Percentiles rank a stretch among this genome's conserved stretches.
These are phyloP conservation scores for Candoia aspera DNA, from an alignment of 2,113 vertebrate species.

Conservation along the genomic window DNA sequence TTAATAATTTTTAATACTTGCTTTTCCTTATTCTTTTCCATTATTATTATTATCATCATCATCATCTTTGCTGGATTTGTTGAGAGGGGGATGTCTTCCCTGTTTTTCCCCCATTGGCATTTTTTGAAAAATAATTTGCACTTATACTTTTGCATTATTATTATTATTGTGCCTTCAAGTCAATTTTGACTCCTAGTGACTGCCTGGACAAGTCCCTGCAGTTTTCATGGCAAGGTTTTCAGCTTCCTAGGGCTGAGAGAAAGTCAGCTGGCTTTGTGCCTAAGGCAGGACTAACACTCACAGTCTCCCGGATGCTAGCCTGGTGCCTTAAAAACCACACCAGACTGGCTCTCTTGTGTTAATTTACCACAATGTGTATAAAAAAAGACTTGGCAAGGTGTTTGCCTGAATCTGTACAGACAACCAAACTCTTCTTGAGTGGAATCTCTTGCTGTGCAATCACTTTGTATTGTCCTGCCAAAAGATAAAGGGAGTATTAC, in stretches of 20 bases:
- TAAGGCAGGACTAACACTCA: neutral
- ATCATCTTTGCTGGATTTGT: too few species aligned
- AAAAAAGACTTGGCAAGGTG: neutral
- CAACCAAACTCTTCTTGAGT: too few species aligned
- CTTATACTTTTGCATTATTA: too few species aligned
- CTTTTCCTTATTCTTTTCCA: too few species aligned
- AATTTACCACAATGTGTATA: neutral
- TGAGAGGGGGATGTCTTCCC: too few species aligned
- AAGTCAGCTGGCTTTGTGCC: neutral
- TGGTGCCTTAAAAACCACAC: neutral
- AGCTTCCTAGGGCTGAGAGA: neutral
- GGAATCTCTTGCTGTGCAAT: neutral
- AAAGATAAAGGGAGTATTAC: neutral
- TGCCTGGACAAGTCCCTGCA: neutral
- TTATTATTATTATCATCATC: too few species aligned
- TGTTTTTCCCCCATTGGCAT: too few species aligned
- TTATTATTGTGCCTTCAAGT: neutral
- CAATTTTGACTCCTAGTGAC: neutral
- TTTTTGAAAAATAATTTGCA: too few species aligned
- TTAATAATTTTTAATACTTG: too few species aligned
- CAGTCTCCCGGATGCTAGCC: neutral
- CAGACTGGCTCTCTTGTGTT: neutral
- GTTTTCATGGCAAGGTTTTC: neutral
- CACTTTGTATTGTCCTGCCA: neutral
- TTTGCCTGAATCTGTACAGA: neutral